Evolutionary conservation across 64 coral and sea anemone species (phyloP).

Genomic region (Trachythela sp.): DNA sequence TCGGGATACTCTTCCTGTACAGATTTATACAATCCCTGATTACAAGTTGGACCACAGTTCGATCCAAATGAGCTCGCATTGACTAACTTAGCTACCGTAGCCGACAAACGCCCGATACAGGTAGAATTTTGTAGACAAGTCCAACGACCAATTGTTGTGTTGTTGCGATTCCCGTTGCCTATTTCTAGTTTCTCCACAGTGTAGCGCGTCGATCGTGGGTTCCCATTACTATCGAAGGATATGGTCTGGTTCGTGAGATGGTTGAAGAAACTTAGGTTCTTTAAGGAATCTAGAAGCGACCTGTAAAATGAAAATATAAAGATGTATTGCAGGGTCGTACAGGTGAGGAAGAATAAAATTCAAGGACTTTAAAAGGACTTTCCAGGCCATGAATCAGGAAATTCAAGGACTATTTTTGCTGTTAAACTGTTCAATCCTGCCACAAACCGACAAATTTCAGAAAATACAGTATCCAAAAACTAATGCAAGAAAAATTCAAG

Average conservation of each 20-base stretch:
- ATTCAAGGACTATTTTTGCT: too few species aligned
- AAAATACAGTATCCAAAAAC: too few species aligned
- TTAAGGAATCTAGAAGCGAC: neutral
- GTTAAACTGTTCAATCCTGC: too few species aligned
- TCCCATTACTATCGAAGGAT: neutral
- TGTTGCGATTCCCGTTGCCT: neutral
- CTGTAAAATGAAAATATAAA: neutral
- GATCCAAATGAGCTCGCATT: neutral
- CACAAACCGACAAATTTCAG: too few species aligned
- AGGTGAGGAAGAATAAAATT: too few species aligned
- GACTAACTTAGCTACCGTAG: neutral
- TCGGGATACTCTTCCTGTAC: constrained; percentile 21
- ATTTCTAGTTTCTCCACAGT: neutral
- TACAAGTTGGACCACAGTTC: neutral
- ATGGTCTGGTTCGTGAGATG: neutral
- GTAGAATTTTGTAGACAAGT: neutral
- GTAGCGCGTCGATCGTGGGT: neutral
- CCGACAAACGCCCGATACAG: neutral
- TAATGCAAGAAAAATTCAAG: too few species aligned
- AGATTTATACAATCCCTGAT: neutral
- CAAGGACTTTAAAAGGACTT: too few species aligned
- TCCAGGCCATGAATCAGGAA: too few species aligned
- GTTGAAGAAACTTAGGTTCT: neutral
- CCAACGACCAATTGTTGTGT: neutral
- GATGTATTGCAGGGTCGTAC: neutral